Base-by-base conservation (phyloP, 2,888 invertebrate species). In the Synergus japonicus region DNA sequence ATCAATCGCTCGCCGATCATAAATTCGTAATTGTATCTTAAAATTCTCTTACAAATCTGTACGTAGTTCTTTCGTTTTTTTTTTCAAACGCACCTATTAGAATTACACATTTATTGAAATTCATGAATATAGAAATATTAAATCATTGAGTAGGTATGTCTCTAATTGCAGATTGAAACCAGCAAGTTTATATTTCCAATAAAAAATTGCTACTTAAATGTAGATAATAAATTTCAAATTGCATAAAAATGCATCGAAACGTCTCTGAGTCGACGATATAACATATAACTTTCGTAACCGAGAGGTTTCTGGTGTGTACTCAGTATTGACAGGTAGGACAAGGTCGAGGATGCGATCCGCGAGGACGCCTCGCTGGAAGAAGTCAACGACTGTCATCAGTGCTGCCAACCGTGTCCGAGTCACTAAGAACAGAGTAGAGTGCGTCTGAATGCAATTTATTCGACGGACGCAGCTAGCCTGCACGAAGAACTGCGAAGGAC, bases 391-490 rank as follows among this genome's bases (percentile, higher is more conserved):
- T 49, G 77, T 80, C 82, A 63, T 77, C 66, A 63, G 44, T 29
- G 66, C 54, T 77, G 79, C 76, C 76, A 77, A 76, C 67, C 81
- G 76, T 79, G 49, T 78, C 79, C 73, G 41, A 77, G 77, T 66
- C 80, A 67, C 77, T 77, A 79, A 54, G 80, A 79, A 79, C 82
- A 65, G n/a, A 18, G 63, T 77, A 65, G n/a, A 18, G 63, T 77
- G 80, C 81, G 81, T 81, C 80, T 82, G 81, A 83, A 77, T 76
- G 83, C 83, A 84, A 86, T 86, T 86, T 83, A 81, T 81, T 81
- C 82, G 73, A 76, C 78, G 79, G 65, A 67, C 79, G 82, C 54
- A 81, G 79, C 82, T 81, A 76, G 79, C 79, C 78, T 83, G 66
- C 79, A 81, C 82, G 82, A 82, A 82, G 82, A 79, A 83, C 82